Evolutionary conservation across 1,140 invertebrate species (phyloP).

Genomic region (Drosophila yakuba): DNA sequence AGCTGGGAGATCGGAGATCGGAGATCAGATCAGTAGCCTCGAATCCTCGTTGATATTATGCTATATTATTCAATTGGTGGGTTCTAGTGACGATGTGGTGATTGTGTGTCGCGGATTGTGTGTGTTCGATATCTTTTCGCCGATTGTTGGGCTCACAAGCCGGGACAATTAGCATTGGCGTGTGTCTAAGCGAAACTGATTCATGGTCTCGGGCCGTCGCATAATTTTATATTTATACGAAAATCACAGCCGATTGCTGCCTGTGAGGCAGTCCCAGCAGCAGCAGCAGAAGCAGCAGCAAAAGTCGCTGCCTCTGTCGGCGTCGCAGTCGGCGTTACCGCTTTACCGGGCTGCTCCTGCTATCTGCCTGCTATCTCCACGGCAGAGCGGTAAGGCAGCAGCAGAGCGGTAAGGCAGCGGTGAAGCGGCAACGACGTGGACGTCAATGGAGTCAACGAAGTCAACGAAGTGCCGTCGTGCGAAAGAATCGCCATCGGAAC

Average conservation of each 20-base stretch:
- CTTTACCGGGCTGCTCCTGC: neutral
- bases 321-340: slow-evolving; percentile 3
- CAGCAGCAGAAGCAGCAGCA: no score
- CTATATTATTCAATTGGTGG: neutral
- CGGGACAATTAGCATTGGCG: slow-evolving; percentile 74
- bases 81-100: neutral
- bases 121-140: no score
- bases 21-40: neutral
- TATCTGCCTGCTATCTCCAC: neutral
- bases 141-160: slow-evolving; percentile 14
- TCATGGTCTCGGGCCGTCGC: slow-evolving; percentile 65
- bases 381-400: neutral
- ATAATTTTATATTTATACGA: slow-evolving; percentile 82
- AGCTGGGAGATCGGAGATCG: neutral
- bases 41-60: no score
- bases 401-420: neutral
- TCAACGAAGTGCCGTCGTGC: slow-evolving; percentile 46
- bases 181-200: slow-evolving; percentile 78
- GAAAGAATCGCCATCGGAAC: slow-evolving; percentile 40
- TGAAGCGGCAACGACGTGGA: no score
- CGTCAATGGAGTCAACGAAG: slow-evolving; percentile 17
- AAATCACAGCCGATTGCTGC: slow-evolving; percentile 52
- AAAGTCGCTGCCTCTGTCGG: neutral
- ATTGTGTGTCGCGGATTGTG: neutral
- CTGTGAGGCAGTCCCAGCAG: neutral